These are phyloP conservation scores for Blera fallax DNA, from an alignment of 2,888 invertebrate genomes.

Conservation along the genomic window DNA sequence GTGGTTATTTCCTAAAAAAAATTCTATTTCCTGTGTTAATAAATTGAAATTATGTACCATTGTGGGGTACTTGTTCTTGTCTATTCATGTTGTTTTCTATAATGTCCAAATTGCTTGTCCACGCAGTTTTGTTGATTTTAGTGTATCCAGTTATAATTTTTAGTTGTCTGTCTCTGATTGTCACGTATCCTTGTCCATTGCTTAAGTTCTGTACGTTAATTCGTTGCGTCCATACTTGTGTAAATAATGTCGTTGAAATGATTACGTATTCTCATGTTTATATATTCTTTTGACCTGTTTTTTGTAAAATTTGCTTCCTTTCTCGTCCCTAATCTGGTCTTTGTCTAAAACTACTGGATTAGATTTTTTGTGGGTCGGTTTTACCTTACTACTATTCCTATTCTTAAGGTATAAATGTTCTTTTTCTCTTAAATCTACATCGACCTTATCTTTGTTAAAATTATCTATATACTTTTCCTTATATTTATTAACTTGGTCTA, in stretches of 20 bases:
- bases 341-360: background rate
- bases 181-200: background rate
- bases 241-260: background rate
- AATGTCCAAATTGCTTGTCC: no score
- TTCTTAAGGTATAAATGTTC: background rate
- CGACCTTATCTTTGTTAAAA: background rate
- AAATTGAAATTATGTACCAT: conserved; percentile 2
- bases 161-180: background rate
- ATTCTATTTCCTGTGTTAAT: no score
- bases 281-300: conserved; percentile 16
- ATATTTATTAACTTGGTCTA: conserved; percentile 16
- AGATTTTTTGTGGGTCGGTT: conserved; percentile 4
- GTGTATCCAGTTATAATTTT: background rate
- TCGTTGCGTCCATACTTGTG: background rate
- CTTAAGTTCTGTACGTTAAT: background rate
- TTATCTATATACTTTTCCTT: conserved; percentile 21
- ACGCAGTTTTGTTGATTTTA: no score
- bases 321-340: no score
- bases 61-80: background rate
- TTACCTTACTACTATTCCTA: conserved; percentile 21
- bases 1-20: no score
- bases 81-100: no score
- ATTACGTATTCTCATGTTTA: conserved; percentile 18
- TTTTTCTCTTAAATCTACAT: conserved; percentile 5
- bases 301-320: conserved; percentile 24